Percentiles rank a stretch among this genome's conserved stretches.
phyloP scores from a whole-genome alignment of 2,113 vertebrate genomes.

The Stigmatopora argus region DNA sequence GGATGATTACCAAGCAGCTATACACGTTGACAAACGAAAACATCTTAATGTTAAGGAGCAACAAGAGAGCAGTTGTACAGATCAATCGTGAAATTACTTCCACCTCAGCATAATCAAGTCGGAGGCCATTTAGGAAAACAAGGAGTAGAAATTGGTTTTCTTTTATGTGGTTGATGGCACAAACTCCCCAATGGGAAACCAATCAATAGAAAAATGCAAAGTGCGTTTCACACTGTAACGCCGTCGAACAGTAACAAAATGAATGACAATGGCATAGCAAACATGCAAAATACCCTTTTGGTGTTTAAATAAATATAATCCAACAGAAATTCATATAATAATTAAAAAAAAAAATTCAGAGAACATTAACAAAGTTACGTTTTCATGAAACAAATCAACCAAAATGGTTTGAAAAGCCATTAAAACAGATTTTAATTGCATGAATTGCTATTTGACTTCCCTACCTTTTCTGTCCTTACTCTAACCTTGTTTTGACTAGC shows the following conservation, averaged over 20 bases:
- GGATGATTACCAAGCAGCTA: background rate
- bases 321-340: too few species aligned
- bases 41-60: slow-evolving; percentile 26
- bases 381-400: too few species aligned
- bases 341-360: too few species aligned
- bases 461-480: too few species aligned
- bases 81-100: slow-evolving; percentile 49
- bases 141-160: slow-evolving; percentile 22
- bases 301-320: background rate
- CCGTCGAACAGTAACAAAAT: background rate
- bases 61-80: slow-evolving; percentile 26
- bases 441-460: too few species aligned
- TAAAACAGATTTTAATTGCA: too few species aligned
- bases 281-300: background rate
- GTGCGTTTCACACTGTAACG: slow-evolving; percentile 7
- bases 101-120: slow-evolving; percentile 36
- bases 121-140: slow-evolving; percentile 30
- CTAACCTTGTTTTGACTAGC: too few species aligned
- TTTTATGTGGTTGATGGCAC: slow-evolving; percentile 9
- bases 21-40: slow-evolving; percentile 2
- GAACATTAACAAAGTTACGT: too few species aligned
- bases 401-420: too few species aligned
- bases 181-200: slow-evolving; percentile 2
- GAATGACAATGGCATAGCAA: background rate
- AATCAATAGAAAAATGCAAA: slow-evolving; percentile 35